phyloP scores from a whole-genome alignment of 2,888 invertebrate species.

The Candidula unifasciata region DNA sequence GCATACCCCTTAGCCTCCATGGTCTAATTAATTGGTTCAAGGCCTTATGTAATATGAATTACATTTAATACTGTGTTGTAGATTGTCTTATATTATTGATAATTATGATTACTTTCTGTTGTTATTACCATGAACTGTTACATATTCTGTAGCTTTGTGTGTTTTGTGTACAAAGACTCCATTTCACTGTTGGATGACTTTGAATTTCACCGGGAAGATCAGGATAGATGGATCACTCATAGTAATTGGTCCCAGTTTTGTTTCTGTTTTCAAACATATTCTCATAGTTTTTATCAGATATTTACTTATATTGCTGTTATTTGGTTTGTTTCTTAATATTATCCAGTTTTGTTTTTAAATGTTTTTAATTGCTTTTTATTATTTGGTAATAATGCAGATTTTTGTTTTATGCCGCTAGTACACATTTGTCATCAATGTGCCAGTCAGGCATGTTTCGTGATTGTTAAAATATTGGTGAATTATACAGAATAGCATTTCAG shows the following conservation, averaged over 20 bases:
- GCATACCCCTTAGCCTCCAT: constrained; percentile 40
- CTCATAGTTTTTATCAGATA: background rate
- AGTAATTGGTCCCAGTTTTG: background rate
- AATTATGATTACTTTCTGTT: constrained; percentile 33
- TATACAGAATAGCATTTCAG: no score
- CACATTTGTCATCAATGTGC: no score
- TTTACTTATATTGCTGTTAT: background rate
- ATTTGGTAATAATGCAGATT: no score
- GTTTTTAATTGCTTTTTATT: background rate
- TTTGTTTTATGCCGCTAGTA: no score
- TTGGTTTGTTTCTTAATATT: background rate
- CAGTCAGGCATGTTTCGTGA: no score
- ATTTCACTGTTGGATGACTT: constrained; percentile 15
- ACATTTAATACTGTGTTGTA: constrained; percentile 24
- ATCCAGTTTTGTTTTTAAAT: background rate
- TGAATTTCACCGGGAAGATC: constrained; percentile 12
- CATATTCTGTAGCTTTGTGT: constrained; percentile 23
- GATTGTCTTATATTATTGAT: constrained; percentile 31
- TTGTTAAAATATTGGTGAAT: no score
- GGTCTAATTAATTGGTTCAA: constrained; percentile 35
- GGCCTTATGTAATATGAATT: constrained; percentile 42
- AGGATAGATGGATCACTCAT: background rate
- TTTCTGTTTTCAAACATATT: background rate
- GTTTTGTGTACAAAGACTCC: constrained; percentile 32
- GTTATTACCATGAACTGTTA: constrained; percentile 16